Conservation (phyloP, 2,113 vertebrate genomes). For the Zosterops japonicus region DNA sequence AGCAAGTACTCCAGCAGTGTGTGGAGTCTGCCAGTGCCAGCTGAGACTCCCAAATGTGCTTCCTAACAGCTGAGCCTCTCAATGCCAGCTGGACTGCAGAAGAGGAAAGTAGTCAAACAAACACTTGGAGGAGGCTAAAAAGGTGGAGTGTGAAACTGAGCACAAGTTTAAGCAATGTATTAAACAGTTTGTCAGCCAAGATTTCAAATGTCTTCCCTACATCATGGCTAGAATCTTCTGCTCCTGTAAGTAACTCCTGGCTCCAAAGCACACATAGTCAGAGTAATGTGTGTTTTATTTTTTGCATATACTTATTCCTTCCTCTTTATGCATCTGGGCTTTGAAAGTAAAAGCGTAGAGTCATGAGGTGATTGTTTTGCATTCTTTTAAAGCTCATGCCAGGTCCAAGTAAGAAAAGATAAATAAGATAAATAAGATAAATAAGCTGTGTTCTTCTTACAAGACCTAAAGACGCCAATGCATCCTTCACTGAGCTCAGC, state of each 20-base stretch:
- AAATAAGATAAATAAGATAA: background rate
- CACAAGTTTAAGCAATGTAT: background rate
- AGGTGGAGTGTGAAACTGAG: background rate
- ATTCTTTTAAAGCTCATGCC: background rate
- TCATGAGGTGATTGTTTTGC: background rate
- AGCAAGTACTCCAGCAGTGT: background rate
- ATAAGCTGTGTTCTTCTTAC: background rate
- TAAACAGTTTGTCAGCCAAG: background rate
- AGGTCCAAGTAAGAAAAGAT: background rate
- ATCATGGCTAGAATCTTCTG: background rate
- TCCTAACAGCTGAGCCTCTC: background rate
- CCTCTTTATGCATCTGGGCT: background rate
- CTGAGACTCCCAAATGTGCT: background rate
- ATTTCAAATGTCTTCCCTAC: background rate
- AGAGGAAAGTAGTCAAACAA: constrained; percentile 26
- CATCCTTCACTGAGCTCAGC: background rate
- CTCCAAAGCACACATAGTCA: background rate
- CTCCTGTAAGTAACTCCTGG: background rate
- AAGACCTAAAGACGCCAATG: background rate
- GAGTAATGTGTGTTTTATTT: background rate
- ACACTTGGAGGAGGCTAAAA: background rate
- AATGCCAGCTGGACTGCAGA: background rate
- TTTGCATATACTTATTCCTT: background rate
- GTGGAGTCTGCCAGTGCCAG: background rate
- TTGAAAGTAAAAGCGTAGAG: background rate